Base-by-base conservation (phyloP, 1,140 invertebrate genomes). In the Plutomurus gul region DNA sequence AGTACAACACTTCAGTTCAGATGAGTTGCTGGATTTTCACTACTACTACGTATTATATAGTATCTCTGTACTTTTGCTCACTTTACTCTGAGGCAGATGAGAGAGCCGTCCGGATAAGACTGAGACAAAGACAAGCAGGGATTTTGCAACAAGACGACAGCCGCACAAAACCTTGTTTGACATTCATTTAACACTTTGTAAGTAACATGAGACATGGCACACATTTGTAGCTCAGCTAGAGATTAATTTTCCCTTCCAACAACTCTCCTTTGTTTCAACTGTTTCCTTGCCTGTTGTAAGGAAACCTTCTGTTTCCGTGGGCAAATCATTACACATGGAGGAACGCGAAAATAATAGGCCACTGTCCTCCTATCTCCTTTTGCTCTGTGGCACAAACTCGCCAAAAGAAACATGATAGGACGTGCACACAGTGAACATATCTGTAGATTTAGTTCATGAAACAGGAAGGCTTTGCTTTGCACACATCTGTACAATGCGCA, bases 101-200 rank as follows among this genome's bases (percentile, higher is more conserved):
- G 20, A 11, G 47, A 22, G n/a, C n/a, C n/a, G n/a, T n/a, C 39
- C 11, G 56, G 56, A 65, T 65, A 65, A 65, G 27, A 65, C 39
- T n/a, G n/a, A n/a, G n/a, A n/a, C n/a, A 22, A 22, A 51, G 25
- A 51, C 47, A 22, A 51, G 47, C 20, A 25, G 56, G 27, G 56
- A 65, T 65, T 65, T 65, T 30, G n/a, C 56, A 65, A 65, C 56
- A 18, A 33, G 56, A 65, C 18, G 56, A 36, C 27, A 65, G 56
- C 36, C 36, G 25, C 56, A 65, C 56, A 65, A 51, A 51, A 65
- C 56, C 56, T 65, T 65, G 56, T 65, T 65, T 65, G 56, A 65
- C 56, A 65, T 65, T 65, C 56, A 65, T 65, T 65, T 65, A 65
- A 65, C 56, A 65, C 56, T 65, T 65, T 65, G 56, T 65, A 65